Evolutionary conservation across 1,140 invertebrate species (phyloP).

Genomic region (Drosophila leontia): DNA sequence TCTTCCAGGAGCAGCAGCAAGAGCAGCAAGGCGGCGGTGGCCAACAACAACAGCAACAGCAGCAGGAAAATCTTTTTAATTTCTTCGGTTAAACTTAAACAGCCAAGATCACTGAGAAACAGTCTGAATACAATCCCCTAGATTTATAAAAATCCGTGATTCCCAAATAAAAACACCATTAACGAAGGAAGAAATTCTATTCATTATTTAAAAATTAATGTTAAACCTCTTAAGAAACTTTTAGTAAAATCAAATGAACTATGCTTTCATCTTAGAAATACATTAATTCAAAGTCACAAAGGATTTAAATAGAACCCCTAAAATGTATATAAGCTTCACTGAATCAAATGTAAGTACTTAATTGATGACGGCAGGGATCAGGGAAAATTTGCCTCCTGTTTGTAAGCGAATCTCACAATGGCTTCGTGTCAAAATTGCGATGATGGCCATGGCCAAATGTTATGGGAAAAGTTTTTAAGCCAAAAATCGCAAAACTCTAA

Average conservation of each 20-base stretch:
- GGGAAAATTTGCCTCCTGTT: conserved; percentile 21
- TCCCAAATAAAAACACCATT: background rate
- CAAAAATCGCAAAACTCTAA: conserved; percentile 70
- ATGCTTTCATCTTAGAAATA: background rate
- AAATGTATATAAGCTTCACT: background rate
- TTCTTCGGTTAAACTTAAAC: conserved; percentile 21
- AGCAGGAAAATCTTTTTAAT: conserved; percentile 39
- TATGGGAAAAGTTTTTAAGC: conserved; percentile 68
- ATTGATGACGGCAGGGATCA: conserved; percentile 29
- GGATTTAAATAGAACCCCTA: too few species aligned
- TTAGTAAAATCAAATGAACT: background rate
- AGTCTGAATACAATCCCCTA: background rate
- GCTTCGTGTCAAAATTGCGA: conserved; percentile 43
- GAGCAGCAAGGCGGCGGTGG: conserved; percentile 33
- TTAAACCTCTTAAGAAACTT: background rate
- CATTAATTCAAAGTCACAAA: background rate
- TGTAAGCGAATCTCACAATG: conserved; percentile 25
- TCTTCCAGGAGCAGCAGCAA: conserved; percentile 40
- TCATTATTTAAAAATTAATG: background rate
- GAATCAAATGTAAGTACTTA: conserved; percentile 27
- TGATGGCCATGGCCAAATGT: conserved; percentile 68
- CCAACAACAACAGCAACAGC: conserved; percentile 37
- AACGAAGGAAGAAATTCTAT: background rate
- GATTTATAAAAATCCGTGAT: background rate
- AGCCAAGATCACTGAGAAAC: background rate